Base-by-base conservation (phyloP, 2,888 invertebrate species). In the Cantharis rufa region DNA sequence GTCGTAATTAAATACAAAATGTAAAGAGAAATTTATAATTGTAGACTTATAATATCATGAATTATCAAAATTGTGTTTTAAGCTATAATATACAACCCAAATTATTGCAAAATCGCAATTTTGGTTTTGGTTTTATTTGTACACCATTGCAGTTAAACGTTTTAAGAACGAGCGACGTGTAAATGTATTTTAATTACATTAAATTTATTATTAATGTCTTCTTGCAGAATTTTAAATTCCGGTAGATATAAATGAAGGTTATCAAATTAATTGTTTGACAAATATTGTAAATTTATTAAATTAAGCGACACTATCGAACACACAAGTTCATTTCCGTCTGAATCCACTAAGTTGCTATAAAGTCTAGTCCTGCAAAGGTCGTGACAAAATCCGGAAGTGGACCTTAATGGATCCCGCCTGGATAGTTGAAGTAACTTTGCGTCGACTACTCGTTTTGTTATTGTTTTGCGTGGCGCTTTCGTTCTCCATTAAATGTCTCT, bases 371-470 rank as follows among this genome's bases (percentile, higher is more conserved):
- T 78, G 82, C 81, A 81, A 82, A 83, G 84, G 84, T 82, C 82
- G 83, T 81, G 80, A 79, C 81, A 81, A 79, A 83, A 82, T 82
- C 84, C 86, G 85, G 86, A 87, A 86, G 86, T 86, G 86, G 86
- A 87, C 85, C 84, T 77, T 86, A 87, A 87, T 87, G 85, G 87
- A 82, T 84, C 86, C 86, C 87, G 81, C 80, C 84, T 83, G 86
- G 83, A 84, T 84, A 84, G 85, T 86, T 86, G 80, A 82, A 78
- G 82, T 81, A 81, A 82, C 83, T 82, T 81, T 79, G 80, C 80
- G 81, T 80, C 82, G 83, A 81, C 82, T 81, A 81, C 85, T 84
- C 83, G 82, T 84, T 84, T 84, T 83, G 84, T 82, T 82, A 85
- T 85, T 85, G 86, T 85, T 85, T 85, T 83, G 81, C 82, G 68